Evolutionary conservation across 2,113 vertebrate genomes (phyloP).

Genomic region (Donacobius atricapilla): DNA sequence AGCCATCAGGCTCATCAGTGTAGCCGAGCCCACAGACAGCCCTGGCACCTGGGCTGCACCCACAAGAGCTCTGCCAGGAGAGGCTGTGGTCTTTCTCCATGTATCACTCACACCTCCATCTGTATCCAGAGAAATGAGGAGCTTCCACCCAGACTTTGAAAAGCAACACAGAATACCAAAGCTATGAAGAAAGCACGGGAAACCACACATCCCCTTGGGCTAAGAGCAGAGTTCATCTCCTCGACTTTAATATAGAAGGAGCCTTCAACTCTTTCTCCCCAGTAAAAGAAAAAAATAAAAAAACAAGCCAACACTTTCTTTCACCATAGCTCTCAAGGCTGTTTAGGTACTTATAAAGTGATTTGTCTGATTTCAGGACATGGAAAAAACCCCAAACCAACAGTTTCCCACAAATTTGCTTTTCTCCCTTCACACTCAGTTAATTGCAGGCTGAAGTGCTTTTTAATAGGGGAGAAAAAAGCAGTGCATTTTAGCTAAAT

Average conservation of each 20-base stretch:
- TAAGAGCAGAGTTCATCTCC: neutral
- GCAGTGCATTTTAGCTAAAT: neutral
- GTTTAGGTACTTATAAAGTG: neutral
- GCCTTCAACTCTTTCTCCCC: neutral
- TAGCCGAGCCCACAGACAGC: neutral
- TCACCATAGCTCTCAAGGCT: neutral
- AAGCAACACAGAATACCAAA: neutral
- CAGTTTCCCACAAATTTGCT: neutral
- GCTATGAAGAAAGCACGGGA: neutral
- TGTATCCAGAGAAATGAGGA: neutral
- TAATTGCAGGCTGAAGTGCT: slow-evolving; percentile 28
- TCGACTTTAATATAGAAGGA: neutral
- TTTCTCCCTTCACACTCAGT: neutral
- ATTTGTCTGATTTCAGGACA: neutral
- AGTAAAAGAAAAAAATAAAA: neutral
- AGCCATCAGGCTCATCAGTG: rapidly evolving
- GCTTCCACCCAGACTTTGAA: neutral
- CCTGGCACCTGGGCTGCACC: neutral
- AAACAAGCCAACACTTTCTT: neutral
- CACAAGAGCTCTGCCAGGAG: neutral
- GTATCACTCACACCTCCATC: neutral
- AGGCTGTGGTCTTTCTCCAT: rapidly evolving
- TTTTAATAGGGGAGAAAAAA: neutral
- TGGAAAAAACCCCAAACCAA: neutral
- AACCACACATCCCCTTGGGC: neutral